Percentiles rank a stretch among this genome's conserved stretches.
phyloP scores from a whole-genome alignment of 2,113 vertebrate genomes.

The Micromys minutus region DNA sequence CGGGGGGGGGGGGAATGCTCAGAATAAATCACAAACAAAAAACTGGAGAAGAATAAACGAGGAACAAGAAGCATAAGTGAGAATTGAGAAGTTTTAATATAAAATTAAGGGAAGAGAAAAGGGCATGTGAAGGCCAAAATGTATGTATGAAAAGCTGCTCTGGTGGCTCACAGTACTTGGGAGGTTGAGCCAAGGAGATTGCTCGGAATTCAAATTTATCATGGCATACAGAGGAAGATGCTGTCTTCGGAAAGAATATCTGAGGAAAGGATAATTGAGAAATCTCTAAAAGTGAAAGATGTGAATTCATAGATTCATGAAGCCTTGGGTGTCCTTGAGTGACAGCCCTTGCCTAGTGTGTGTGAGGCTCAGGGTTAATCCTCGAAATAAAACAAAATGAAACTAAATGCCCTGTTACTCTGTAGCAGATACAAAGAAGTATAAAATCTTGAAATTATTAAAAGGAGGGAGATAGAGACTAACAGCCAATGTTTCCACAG shows the following conservation, averaged over 20 bases:
- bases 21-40: background rate
- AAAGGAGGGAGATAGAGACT: background rate
- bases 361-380: background rate
- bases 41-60: background rate
- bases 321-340: background rate
- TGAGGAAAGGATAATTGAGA: background rate
- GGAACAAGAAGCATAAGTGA: too few relatives aligned
- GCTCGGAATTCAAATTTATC: background rate
- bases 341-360: background rate
- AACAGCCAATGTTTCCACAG: background rate
- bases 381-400: background rate
- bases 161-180: background rate
- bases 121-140: background rate
- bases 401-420: background rate
- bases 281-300: background rate
- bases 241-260: background rate
- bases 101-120: background rate
- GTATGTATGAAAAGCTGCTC: background rate
- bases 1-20: background rate
- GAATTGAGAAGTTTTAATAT: background rate
- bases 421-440: background rate
- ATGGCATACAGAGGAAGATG: background rate
- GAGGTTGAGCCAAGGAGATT: background rate
- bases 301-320: background rate
- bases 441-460: background rate